Conservation (phyloP, 2,797 vertebrate genomes). For the Graptemys geographica region DNA sequence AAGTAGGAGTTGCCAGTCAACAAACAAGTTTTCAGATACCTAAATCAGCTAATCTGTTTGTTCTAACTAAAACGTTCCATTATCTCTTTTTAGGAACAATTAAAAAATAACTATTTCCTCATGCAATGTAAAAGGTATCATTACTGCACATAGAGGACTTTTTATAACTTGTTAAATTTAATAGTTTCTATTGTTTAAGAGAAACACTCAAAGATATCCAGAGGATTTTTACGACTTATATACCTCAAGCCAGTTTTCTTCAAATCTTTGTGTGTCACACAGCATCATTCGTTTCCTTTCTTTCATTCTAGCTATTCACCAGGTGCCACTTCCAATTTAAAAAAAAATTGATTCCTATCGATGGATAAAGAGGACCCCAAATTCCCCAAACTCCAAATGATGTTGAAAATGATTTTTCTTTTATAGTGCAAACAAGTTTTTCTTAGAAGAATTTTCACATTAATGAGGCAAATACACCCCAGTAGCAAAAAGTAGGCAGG, state of each 20-base stretch:
- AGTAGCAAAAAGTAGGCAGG: background rate
- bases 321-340: background rate
- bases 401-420: background rate
- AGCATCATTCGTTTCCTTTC: background rate
- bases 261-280: slow-evolving; percentile 6
- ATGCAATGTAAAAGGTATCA: slow-evolving; percentile 54
- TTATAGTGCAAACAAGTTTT: slow-evolving; percentile 39
- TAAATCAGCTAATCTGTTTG: slow-evolving; percentile 1
- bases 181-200: background rate
- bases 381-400: slow-evolving; percentile 5
- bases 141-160: slow-evolving; percentile 33
- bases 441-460: slow-evolving; percentile 56
- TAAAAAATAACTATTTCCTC: slow-evolving; percentile 55
- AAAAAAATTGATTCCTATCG: background rate
- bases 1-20: slow-evolving; percentile 35
- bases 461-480: slow-evolving; percentile 11
- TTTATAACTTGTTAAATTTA: slow-evolving; percentile 12
- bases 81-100: slow-evolving; percentile 33
- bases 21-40: slow-evolving; percentile 26
- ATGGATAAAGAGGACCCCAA: background rate
- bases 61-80: slow-evolving; percentile 11
- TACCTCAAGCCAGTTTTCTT: background rate
- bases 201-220: background rate
- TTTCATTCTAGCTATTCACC: background rate
- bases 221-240: slow-evolving; percentile 37